A percentile compares a stretch with the other conserved stretches of the same genome.
Evolutionary conservation across 2,797 vertebrate genomes (phyloP).

Genomic region (Merluccius polli): DNA sequence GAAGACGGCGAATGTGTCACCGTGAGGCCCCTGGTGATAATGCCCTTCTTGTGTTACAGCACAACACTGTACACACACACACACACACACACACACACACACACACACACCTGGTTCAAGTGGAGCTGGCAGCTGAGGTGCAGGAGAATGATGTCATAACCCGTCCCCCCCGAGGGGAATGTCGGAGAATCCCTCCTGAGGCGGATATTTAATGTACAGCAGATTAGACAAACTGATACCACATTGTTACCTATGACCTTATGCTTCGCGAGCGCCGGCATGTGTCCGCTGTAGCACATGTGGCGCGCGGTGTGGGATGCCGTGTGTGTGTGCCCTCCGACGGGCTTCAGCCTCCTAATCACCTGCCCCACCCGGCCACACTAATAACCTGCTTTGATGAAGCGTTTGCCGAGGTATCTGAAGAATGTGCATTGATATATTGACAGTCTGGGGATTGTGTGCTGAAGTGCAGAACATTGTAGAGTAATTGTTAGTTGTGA

Average conservation of each 20-base stretch:
- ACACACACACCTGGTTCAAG: slow-evolving; percentile 2
- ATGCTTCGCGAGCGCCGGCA: slow-evolving; percentile 19
- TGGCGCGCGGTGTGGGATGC: slow-evolving; percentile 29
- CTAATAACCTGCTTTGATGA: too few relatives aligned
- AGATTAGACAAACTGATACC: slow-evolving; percentile 58
- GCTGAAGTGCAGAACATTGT: too few relatives aligned
- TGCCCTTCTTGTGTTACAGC: too few relatives aligned
- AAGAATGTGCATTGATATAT: too few relatives aligned
- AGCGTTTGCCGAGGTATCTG: too few relatives aligned
- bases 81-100: neutral
- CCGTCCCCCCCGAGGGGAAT: slow-evolving; percentile 38
- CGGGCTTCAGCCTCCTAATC: slow-evolving; percentile 19
- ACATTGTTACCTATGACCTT: slow-evolving; percentile 64
- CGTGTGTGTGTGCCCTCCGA: slow-evolving; percentile 21
- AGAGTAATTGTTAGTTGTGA: too few relatives aligned
- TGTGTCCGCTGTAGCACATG: slow-evolving; percentile 40
- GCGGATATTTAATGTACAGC: slow-evolving; percentile 61
- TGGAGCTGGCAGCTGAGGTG: slow-evolving; percentile 45
- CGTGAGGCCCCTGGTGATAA: too few relatives aligned
- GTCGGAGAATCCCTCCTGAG: slow-evolving; percentile 54
- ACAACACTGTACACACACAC: neutral
- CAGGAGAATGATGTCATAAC: slow-evolving; percentile 64
- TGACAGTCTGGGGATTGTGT: too few relatives aligned
- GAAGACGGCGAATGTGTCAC: too few relatives aligned
- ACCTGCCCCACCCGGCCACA: neutral